Evolutionary conservation across 2,888 invertebrate species (phyloP).

Genomic region (Drosophila heteroneura): DNA sequence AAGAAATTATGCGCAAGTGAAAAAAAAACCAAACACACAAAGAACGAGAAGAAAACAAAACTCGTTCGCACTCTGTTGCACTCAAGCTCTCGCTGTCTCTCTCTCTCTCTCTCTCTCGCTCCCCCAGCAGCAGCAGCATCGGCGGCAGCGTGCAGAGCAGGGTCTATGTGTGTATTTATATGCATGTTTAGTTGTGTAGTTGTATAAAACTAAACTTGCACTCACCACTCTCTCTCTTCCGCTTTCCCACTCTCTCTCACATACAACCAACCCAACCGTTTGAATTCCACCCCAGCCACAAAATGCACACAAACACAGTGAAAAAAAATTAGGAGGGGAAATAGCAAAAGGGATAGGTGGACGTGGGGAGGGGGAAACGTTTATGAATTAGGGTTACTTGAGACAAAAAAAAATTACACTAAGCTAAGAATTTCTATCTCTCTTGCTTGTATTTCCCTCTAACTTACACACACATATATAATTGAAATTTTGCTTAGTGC

Average conservation of each 20-base stretch:
- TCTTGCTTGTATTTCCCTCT: conserved; percentile 29
- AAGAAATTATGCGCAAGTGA: conserved; percentile 76
- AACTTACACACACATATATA: conserved; percentile 8
- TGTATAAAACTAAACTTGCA: conserved; percentile 52
- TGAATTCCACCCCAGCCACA: conserved; percentile 58
- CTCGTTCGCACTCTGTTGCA: neutral
- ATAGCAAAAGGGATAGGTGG: conserved; percentile 25
- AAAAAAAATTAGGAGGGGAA: conserved; percentile 49
- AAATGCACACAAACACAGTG: conserved; percentile 10
- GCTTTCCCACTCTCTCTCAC: conserved; percentile 26
- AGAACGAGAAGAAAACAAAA: conserved; percentile 47
- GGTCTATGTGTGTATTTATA: conserved; percentile 22
- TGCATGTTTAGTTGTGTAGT: conserved; percentile 27
- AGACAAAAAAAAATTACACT: conserved; percentile 45
- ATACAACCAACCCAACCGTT: conserved; percentile 37
- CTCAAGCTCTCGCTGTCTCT: conserved; percentile 25
- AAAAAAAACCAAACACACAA: conserved; percentile 38
- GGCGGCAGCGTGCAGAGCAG: conserved; percentile 18
- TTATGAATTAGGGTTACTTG: conserved; percentile 66
- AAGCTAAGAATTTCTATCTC: conserved; percentile 51
- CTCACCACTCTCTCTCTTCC: conserved; percentile 41
- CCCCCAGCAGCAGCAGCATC: conserved; percentile 20
- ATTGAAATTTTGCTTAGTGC: conserved; percentile 16
- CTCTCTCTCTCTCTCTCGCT: conserved; percentile 28
- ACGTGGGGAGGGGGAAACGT: conserved; percentile 23